Base-by-base conservation (phyloP, 2,888 invertebrate species). In the Eupeodes luniger region DNA sequence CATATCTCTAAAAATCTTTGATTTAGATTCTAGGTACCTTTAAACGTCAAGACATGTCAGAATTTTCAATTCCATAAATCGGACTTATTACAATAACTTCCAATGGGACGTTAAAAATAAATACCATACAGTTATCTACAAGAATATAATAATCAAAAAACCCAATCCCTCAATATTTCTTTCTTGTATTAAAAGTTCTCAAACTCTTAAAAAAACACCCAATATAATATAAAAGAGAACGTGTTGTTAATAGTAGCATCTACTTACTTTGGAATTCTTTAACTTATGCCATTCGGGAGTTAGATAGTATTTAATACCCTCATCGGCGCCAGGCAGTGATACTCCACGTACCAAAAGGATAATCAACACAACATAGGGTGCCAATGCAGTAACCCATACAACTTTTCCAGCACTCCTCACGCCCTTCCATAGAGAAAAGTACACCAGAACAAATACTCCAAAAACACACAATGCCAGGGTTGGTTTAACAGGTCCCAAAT, bases 371-470 rank as follows among this genome's bases (percentile, higher is more conserved):
- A 97, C 95, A 93, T 99, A 99, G 0, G 99, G 99, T 53, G 98
- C 97, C 84, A 98, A 94, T 4, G 99, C 99, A 34, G 99, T 99
- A 84, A 99, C 96, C 98, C 98, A 99, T 75, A 98, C 98, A 84
- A 97, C 98, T 96, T 99, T 99, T 90, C 99, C 99, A 64, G 98
- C 96, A 92, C 97, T 97, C 89, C 96, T 95, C 6, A 98, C 97
- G 7, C 99, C 99, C 94, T 99, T 99, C 99, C 99, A 99, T 10
- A 99, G 94, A 0, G 98, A 98, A 94, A 99, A 99, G 94, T 99
- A 99, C 90, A 99, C 99, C 90, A 98, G 95, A 51, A 98, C 94
- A 94, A 98, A 99, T 81, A 99, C 98, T 5, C 97, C 96, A 90
- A 98, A 96, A 53, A 98, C 96, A 93, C 98, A 98, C 57, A 98